phyloP scores from a whole-genome alignment of 92 coral and sea anemone species.

The Blastomussa wellsi region DNA sequence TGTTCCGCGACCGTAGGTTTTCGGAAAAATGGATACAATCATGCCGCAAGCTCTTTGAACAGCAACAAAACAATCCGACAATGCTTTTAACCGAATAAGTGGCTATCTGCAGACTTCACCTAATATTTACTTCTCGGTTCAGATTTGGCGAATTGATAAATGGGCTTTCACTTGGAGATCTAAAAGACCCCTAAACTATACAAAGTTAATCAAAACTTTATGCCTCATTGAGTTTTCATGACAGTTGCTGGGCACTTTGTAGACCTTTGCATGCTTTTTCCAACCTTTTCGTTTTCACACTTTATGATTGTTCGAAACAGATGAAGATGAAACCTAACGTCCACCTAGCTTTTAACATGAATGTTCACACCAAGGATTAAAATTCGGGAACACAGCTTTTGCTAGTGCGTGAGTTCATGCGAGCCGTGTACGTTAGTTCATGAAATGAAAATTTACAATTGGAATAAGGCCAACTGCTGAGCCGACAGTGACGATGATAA shows the following conservation, averaged over 20 bases:
- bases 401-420: not conserved
- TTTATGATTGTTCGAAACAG: not conserved
- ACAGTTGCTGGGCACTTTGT: not conserved
- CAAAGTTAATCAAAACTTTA: not conserved
- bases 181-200: not conserved
- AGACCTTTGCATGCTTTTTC: not conserved
- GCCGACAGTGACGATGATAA: not conserved
- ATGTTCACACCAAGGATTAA: not conserved
- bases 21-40: not conserved
- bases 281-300: not conserved
- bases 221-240: not conserved
- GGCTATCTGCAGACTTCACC: not conserved
- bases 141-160: not conserved
- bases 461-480: conserved; percentile 9
- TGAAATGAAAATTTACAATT: not conserved
- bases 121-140: not conserved
- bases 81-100: not conserved
- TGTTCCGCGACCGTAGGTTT: not conserved
- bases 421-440: not conserved
- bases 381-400: not conserved
- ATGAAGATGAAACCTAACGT: not conserved
- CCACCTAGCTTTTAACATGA: not conserved
- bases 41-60: not conserved
- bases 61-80: not conserved
- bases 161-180: not conserved